Base-by-base conservation (phyloP, 1,140 invertebrate genomes). In the Tetragnatha versicolor region DNA sequence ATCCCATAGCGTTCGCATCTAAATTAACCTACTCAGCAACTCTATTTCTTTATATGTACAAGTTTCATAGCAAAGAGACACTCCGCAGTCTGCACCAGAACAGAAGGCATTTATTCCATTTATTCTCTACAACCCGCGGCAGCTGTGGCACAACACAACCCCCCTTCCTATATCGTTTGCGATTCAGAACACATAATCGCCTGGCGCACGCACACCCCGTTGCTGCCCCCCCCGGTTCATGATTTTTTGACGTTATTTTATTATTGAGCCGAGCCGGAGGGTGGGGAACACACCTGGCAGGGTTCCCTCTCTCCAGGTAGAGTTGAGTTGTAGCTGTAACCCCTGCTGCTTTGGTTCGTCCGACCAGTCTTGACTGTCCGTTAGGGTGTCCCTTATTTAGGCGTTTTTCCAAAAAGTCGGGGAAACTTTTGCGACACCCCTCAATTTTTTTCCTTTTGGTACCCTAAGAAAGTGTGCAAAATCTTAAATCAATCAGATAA, bases 111-210 rank as follows among this genome's bases (percentile, higher is more conserved):
- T n/a, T 31, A 58, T 58, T 58, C 55, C 35, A n/a, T 33, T 5
- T n/a, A n/a, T n/a, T 35, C 29, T 14, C 60, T 22, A 4, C n/a
- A 22, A 22, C 60, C 37, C 39, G 7, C 1, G 20, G n/a, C 49
- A 66, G 63, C 63, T 66, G 63, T 66, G 49, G 22, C 29, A 17
- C 29, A 33, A 31, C 29, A 33, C 55, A 58, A 42, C 10, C 49
- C 63, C 63, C 49, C 49, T 66, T 47, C 33, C 20, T 20, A n/a
- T 61, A 33, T 61, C 39, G 42, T 31, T n/a, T n/a, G n/a, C n/a
- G n/a, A 66, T 66, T 66, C 63, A 25, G 17, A 29, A 27, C 25
- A 39, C 63, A 66, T 66, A 66, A 66, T 66, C 63, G 49, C 63
- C 33, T 47, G n/a, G 31, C 49, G 42, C 63, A 66, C 63, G 63